These are phyloP conservation scores for Tiliqua scincoides DNA, from an alignment of 2,113 vertebrate genomes.

Conservation along the genomic window DNA sequence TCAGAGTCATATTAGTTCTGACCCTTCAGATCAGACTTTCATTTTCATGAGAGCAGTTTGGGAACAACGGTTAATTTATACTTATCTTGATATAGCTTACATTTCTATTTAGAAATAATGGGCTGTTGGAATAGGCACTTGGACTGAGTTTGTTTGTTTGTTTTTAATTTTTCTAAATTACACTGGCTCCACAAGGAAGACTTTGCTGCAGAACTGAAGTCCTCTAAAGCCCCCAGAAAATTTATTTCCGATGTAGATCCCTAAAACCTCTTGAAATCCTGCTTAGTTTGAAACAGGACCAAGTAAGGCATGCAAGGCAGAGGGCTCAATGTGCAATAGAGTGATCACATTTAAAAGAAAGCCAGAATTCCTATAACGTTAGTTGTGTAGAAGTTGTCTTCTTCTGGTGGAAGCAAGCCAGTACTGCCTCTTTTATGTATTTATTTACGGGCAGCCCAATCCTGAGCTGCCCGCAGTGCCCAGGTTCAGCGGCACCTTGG, in stretches of 20 bases:
- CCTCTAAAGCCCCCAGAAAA: background rate
- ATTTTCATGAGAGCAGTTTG: constrained; percentile 43
- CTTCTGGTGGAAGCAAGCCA: no score
- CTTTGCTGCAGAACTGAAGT: background rate
- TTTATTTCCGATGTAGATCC: background rate
- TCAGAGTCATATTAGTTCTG: constrained; percentile 49
- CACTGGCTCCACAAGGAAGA: background rate
- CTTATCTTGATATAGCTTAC: constrained; percentile 10
- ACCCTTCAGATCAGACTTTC: constrained; percentile 58
- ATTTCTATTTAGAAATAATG: constrained; percentile 30
- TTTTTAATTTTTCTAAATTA: background rate
- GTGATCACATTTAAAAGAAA: background rate
- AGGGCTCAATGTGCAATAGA: background rate
- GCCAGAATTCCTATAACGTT: background rate
- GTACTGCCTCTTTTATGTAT: no score
- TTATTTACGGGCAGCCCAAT: no score
- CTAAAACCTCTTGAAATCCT: background rate
- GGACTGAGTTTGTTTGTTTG: no score
- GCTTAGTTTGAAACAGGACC: background rate
- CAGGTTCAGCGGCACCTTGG: no score
- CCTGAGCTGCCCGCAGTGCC: no score
- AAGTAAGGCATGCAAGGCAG: background rate
- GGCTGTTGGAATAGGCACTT: background rate
- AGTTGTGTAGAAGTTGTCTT: background rate
- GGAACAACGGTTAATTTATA: constrained; percentile 44